Conservation (phyloP, 2,113 vertebrate genomes). For the Microtus richardsoni region DNA sequence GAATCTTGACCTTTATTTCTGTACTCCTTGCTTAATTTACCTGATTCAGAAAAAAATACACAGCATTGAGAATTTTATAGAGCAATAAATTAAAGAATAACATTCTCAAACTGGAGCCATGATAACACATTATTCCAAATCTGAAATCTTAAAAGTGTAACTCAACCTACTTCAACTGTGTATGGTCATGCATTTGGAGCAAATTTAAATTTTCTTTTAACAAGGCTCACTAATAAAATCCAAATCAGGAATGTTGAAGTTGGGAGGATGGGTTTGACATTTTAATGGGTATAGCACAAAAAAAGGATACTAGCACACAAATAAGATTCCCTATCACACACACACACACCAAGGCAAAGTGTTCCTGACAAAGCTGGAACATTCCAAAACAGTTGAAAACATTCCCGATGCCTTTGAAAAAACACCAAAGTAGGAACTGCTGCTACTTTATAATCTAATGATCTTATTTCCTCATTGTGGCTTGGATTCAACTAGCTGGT, state of each 20-base stretch:
- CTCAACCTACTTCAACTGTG: conserved; percentile 33
- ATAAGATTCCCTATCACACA: conserved; percentile 62
- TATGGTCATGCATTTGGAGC: conserved; percentile 42
- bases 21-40: conserved; percentile 35
- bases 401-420: conserved; percentile 37
- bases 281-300: conserved; percentile 57
- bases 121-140: neutral
- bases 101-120: conserved; percentile 11
- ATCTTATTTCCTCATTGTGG: neutral
- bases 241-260: neutral
- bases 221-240: conserved; percentile 66
- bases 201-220: conserved; percentile 60
- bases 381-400: conserved; percentile 62
- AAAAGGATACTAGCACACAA: conserved; percentile 32
- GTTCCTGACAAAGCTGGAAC: conserved; percentile 53
- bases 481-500: neutral
- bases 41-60: conserved; percentile 48
- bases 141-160: conserved; percentile 53
- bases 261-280: conserved; percentile 24
- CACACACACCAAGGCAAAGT: conserved; percentile 31
- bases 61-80: conserved; percentile 15
- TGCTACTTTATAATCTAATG: conserved; percentile 23
- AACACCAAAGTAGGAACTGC: conserved; percentile 5
- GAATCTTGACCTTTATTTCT: neutral
- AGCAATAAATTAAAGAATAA: conserved; percentile 38